Percentiles rank a stretch among this genome's conserved stretches.
phyloP scores from a whole-genome alignment of 2,888 invertebrate species.

The Vanessa cardui region DNA sequence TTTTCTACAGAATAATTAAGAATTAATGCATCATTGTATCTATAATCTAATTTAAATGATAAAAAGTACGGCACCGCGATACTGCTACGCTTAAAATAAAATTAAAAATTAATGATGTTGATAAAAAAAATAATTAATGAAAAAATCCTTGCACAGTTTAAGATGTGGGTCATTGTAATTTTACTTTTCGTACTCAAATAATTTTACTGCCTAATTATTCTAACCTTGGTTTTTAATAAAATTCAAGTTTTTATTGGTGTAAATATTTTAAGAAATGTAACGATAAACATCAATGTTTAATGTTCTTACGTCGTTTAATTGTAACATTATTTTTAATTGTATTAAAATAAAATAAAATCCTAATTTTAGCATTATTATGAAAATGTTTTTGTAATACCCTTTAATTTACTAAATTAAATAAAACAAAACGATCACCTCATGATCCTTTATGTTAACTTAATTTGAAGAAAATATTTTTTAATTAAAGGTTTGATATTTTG shows the following conservation, averaged over 20 bases:
- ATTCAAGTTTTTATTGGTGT: neutral
- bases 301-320: no score
- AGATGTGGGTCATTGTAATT: slow-evolving; percentile 10
- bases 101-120: neutral
- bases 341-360: no score
- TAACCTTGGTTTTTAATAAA: slow-evolving; percentile 5
- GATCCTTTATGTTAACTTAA: no score
- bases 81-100: neutral
- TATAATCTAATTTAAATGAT: neutral
- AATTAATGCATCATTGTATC: neutral
- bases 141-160: neutral
- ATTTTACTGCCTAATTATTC: slow-evolving; percentile 9
- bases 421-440: no score
- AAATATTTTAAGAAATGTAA: neutral
- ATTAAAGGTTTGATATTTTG: no score
- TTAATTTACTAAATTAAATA: no score
- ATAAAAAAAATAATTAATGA: slow-evolving; percentile 1
- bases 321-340: no score
- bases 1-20: neutral
- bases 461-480: no score
- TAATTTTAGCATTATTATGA: no score
- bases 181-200: neutral
- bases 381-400: no score
- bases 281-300: neutral
- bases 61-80: neutral